Evolutionary conservation across 1,140 invertebrate species (phyloP), one percentile per base, ranked within the genome.

Genomic region (Diorhabda sublineata): DNA sequence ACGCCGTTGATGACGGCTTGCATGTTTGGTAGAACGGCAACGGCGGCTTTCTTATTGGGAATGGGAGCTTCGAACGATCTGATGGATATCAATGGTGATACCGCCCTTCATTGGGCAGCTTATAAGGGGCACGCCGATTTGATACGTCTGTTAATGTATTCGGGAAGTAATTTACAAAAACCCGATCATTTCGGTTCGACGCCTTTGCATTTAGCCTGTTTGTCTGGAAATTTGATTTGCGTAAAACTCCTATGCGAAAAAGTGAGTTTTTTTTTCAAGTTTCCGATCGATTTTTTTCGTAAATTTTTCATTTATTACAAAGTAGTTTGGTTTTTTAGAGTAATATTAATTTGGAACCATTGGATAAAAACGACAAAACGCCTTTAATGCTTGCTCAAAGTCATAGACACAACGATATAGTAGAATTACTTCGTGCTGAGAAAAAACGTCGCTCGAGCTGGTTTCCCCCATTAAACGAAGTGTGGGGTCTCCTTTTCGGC

Each of bases 131-230:
- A 95, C 76, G 88, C 92, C 0, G 94, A 96, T 76, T 80, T 96
- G 61, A 94, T 96, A 73, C 87, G 91, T 60, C 81, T 97, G 61
- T 82, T 97, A n/a, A 94, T 96, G 79, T 95, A 96, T 78, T 94
- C 92, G 67, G 93, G 93, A 3, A 92, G 93, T 2, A 91, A 94
- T 77, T 83, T 95, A 52, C 90, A 94, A 73, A 94, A 94, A 80
- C 90, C 92, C 2, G 94, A 97, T 81, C 94, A 96, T 80, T 96
- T 95, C 79, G 94, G 94, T 5, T 96, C 95, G 0, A 96, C 94
- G 1, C 92, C 94, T 0, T 81, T 97, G n/a, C 95, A 97, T 81
- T 83, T 97, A 72, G 93, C 94, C n/a, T 95, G 93, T 77, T 85
- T 96, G 3, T 95, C 92, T 26, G 94, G 94, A 0, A 95, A 93